These are phyloP conservation scores for Hecatera dysodea DNA, from an alignment of 2,888 invertebrate genomes.

Conservation along the genomic window DNA sequence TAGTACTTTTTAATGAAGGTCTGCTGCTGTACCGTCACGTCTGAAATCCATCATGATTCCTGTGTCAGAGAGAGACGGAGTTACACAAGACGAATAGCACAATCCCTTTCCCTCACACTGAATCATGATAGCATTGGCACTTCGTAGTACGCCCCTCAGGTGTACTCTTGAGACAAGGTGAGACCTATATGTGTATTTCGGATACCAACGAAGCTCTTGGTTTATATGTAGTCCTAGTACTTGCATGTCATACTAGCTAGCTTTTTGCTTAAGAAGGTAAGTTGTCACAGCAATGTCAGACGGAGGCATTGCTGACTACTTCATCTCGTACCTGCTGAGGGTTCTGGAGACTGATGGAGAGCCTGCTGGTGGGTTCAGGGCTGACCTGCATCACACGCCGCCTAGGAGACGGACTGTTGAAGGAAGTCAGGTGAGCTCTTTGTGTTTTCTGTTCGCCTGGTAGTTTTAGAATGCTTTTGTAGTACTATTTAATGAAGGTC, in stretches of 20 bases:
- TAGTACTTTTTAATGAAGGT: too few species aligned
- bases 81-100: too few species aligned
- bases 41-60: too few species aligned
- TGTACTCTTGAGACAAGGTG: not conserved
- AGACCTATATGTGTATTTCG: not conserved
- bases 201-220: not conserved
- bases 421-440: slow-evolving; percentile 65
- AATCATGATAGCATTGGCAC: too few species aligned
- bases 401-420: slow-evolving; percentile 81
- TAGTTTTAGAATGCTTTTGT: not conserved
- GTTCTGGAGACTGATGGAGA: slow-evolving; percentile 96
- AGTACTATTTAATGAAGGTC: too few species aligned
- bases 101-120: too few species aligned
- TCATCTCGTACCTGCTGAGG: slow-evolving; percentile 97
- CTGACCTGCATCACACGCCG: slow-evolving; percentile 93
- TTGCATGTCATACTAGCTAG: not conserved
- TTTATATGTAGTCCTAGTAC: slow-evolving; percentile 7
- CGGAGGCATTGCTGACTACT: slow-evolving; percentile 92
- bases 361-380: slow-evolving; percentile 95
- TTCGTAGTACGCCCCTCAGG: too few species aligned
- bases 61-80: too few species aligned
- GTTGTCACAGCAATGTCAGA: not conserved
- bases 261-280: not conserved
- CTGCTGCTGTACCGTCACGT: too few species aligned
- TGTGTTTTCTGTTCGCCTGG: slow-evolving; percentile 1